Percentiles rank a stretch among this genome's conserved stretches.
phyloP scores from a whole-genome alignment of 2,113 vertebrate genomes.

The Saguinus imperator region DNA sequence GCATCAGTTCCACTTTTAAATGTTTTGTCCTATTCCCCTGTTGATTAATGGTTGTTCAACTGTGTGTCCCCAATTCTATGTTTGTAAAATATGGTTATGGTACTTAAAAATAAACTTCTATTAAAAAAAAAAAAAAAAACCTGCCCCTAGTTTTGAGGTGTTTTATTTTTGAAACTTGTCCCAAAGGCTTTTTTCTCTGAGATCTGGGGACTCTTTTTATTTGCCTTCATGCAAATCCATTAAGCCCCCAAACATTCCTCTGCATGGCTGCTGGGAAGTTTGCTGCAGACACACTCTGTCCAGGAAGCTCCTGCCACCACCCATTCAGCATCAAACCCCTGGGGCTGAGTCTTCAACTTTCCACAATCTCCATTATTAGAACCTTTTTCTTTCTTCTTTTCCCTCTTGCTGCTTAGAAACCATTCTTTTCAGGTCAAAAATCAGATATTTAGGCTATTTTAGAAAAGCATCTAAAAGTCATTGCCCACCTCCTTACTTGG shows the following conservation, averaged over 20 bases:
- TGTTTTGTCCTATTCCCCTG: background rate
- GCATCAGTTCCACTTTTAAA: background rate
- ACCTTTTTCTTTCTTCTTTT: background rate
- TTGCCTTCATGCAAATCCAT: background rate
- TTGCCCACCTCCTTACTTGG: background rate
- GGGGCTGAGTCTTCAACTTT: background rate
- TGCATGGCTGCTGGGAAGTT: background rate
- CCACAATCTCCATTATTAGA: background rate
- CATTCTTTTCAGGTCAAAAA: background rate
- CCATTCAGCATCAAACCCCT: accelerated
- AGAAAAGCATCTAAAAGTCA: background rate
- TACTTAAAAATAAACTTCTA: constrained; percentile 44
- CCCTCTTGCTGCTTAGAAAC: background rate
- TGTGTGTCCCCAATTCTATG: background rate
- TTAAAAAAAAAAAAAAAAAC: background rate
- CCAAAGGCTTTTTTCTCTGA: constrained; percentile 20
- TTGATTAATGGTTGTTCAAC: background rate
- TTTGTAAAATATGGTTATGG: background rate
- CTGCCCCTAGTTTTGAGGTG: background rate
- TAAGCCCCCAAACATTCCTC: background rate
- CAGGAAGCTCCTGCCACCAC: background rate
- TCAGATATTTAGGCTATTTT: background rate
- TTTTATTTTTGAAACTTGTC: constrained; percentile 49
- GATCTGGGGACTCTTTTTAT: background rate
- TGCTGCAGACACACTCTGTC: accelerated